These are phyloP conservation scores for Azemiops feae DNA, from an alignment of 2,113 vertebrate species.

Conservation along the genomic window DNA sequence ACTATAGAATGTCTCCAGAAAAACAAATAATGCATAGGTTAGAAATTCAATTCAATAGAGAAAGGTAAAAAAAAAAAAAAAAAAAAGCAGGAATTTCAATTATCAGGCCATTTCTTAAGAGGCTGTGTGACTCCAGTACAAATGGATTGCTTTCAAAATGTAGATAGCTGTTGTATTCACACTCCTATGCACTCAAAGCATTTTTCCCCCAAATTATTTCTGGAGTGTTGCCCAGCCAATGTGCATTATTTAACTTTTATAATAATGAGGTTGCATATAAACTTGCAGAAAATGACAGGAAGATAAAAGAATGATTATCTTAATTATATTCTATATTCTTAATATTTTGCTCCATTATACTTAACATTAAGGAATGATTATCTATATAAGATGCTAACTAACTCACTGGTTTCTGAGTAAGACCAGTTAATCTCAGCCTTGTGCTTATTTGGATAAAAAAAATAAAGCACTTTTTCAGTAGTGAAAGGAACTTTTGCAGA, in stretches of 20 bases:
- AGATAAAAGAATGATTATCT: not conserved
- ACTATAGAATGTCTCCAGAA: not conserved
- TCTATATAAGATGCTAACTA: not conserved
- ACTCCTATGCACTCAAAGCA: not conserved
- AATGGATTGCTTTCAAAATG: not conserved
- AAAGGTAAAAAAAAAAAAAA: not conserved
- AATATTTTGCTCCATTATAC: not conserved
- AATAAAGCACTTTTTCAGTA: not conserved
- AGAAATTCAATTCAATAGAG: not conserved
- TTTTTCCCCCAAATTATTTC: not conserved
- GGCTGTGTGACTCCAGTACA: not conserved
- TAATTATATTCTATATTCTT: not conserved
- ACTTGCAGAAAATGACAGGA: not conserved
- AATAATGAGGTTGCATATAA: not conserved
- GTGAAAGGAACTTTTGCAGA: not conserved
- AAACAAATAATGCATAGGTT: not conserved
- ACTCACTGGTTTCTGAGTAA: not conserved
- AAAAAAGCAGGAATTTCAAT: not conserved
- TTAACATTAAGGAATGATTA: not conserved
- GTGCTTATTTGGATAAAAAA: not conserved
- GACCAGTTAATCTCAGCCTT: not conserved
- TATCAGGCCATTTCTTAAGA: not conserved
- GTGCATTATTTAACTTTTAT: not conserved
- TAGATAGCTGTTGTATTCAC: not conserved
- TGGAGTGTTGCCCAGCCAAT: not conserved